A percentile compares a stretch with the other conserved stretches of the same genome.
phyloP scores from a whole-genome alignment of 2,888 invertebrate species.

The Julus scandinavius region DNA sequence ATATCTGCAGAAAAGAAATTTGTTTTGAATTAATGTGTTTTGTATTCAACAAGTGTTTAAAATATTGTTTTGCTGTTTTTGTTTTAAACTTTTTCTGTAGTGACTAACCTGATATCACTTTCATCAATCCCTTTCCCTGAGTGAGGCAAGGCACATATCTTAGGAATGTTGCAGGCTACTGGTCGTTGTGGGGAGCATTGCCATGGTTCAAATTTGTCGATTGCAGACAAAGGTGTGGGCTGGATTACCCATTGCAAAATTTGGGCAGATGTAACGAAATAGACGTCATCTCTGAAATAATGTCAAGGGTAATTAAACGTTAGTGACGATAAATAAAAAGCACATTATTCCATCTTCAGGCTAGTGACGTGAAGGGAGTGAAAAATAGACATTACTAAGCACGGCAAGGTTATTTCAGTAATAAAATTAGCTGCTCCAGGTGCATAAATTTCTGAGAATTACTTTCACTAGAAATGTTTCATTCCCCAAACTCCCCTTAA shows the following conservation, averaged over 20 bases:
- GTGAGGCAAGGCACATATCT: constrained; percentile 85
- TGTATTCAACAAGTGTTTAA: neutral
- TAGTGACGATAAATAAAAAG: neutral
- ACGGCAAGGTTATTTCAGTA: neutral
- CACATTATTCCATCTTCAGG: neutral
- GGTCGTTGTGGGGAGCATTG: constrained; percentile 79
- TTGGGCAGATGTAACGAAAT: constrained; percentile 87
- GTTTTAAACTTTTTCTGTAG: neutral
- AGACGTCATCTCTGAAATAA: constrained; percentile 81
- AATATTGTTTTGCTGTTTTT: too few relatives aligned
- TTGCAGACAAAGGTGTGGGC: constrained; percentile 76
- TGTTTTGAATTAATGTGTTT: neutral
- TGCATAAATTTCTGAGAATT: neutral
- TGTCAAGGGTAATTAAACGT: neutral
- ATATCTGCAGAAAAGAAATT: constrained; percentile 70
- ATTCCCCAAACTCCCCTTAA: too few relatives aligned
- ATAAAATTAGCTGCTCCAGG: neutral
- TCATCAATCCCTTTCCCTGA: constrained; percentile 77
- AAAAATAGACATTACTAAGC: neutral
- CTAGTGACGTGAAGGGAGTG: neutral
- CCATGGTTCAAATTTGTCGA: constrained; percentile 83
- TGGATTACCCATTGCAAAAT: constrained; percentile 92
- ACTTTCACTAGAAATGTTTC: too few relatives aligned
- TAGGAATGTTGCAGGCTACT: constrained; percentile 81
- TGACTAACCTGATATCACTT: constrained; percentile 74